A percentile compares a stretch with the other conserved stretches of the same genome.
These are phyloP conservation scores for Drosophila paulistorum DNA, from an alignment of 1,140 invertebrate genomes.

Conservation along the genomic window DNA sequence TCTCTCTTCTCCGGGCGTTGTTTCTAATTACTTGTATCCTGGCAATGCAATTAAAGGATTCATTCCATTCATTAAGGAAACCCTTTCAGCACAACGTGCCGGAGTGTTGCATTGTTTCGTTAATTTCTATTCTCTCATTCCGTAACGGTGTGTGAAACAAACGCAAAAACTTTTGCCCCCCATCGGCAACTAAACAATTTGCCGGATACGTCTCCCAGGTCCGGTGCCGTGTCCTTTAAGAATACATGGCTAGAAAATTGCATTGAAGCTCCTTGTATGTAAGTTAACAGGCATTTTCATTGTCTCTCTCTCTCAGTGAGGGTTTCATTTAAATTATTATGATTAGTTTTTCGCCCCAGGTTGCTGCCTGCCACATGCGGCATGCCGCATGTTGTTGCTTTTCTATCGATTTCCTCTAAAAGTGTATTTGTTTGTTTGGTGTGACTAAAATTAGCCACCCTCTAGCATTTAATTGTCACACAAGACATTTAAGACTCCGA, in stretches of 20 bases:
- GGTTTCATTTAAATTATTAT: no score
- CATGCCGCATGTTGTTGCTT: constrained; percentile 19
- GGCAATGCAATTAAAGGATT: constrained; percentile 52
- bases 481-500: constrained; percentile 57
- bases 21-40: constrained; percentile 52
- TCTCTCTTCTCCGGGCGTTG: constrained; percentile 6
- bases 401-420: constrained; percentile 60
- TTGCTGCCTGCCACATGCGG: constrained; percentile 9
- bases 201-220: constrained; percentile 8
- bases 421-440: constrained; percentile 34
- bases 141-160: neutral
- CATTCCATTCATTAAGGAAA: constrained; percentile 45
- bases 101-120: constrained; percentile 48
- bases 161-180: constrained; percentile 19
- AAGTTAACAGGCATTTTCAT: neutral
- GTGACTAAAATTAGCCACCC: constrained; percentile 67
- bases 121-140: constrained; percentile 32
- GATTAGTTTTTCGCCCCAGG: neutral
- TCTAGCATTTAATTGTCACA: neutral
- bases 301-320: no score
- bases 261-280: neutral
- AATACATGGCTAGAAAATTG: constrained; percentile 3
- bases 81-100: constrained; percentile 5
- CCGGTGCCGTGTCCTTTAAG: constrained; percentile 51
- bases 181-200: neutral